Evolutionary conservation across 92 coral and sea anemone genomes (phyloP), one percentile per base, ranked within the genome.

Genomic region (Bergia puertoricense): DNA sequence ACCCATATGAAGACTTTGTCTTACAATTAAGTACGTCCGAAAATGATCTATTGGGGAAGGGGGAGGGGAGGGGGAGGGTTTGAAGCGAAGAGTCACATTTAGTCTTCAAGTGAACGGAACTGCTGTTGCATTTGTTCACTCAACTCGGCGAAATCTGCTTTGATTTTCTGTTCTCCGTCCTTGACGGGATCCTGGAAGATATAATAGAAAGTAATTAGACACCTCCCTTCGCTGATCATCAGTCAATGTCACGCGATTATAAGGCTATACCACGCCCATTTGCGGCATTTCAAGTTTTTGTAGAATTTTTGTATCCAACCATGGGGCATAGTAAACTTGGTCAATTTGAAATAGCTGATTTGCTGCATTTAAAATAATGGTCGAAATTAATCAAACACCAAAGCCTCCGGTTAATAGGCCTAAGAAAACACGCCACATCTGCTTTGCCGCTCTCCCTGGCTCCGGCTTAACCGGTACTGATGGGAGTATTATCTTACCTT

Each of bases 21-120:
- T 3, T 45, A 45, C 30, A 45, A 42, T 75, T 14, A 42, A 45
- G 44, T 41, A 8, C 78, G 78, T 40, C 54, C 22, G 45, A 40
- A 40, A 76, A 16, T 43, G 13, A 76, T 22, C 30, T 40, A 18
- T 23, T 42, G 42, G 9, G 30, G 30, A 30, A 30, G 30, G 65
- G 77, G 78, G 62, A 39, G 36, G 77, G 81, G 5, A 20, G 79
- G 76, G 74, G 30, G 2, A 54, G 59, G 59, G 59, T 54, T 54
- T 15, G 59, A 10, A 13, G 59, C 59, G 59, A 54, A 54, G 59
- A 54, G 59, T 11, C 41, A 16, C 18, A 22, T 56, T 90, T 94
- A 97, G 84, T 97, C 99, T 88, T 97, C 98, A 65, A 97, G 80
- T 7, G 99, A 94, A 16, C 99, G 99, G 94, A 97, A 97, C 41